These are phyloP conservation scores for Pelobates cultripes DNA, from an alignment of 2,797 vertebrate species.

Conservation along the genomic window DNA sequence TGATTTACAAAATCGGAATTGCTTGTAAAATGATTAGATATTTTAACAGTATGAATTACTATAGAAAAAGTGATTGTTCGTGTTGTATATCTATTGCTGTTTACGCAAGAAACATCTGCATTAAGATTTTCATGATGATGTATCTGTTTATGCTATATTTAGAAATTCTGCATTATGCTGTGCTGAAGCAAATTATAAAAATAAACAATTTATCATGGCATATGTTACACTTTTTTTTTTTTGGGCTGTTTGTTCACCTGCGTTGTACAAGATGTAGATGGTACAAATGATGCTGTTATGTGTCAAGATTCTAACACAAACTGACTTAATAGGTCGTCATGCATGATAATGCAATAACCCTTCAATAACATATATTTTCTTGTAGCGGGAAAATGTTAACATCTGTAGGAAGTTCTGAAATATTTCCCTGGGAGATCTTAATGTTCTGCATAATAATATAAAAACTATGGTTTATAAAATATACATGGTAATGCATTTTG, in stretches of 20 bases:
- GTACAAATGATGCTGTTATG: neutral
- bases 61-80: too few relatives aligned
- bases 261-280: too few relatives aligned
- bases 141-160: neutral
- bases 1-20: too few relatives aligned
- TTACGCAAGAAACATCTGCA: too few relatives aligned
- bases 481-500: constrained; percentile 7
- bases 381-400: neutral
- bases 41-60: too few relatives aligned
- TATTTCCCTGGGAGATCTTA: constrained; percentile 15
- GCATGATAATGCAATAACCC: neutral
- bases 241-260: neutral
- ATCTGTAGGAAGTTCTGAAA: constrained; percentile 7
- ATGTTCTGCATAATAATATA: constrained; percentile 23
- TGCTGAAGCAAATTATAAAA: neutral
- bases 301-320: neutral
- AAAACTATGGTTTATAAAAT: constrained; percentile 22
- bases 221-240: neutral
- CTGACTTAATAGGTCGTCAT: neutral
- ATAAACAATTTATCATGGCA: neutral
- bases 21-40: too few relatives aligned
- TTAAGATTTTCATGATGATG: neutral
- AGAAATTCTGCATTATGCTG: neutral
- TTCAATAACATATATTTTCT: neutral
- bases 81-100: too few relatives aligned